Conservation (phyloP, 1,140 invertebrate genomes). For the Drosophila obscura region DNA sequence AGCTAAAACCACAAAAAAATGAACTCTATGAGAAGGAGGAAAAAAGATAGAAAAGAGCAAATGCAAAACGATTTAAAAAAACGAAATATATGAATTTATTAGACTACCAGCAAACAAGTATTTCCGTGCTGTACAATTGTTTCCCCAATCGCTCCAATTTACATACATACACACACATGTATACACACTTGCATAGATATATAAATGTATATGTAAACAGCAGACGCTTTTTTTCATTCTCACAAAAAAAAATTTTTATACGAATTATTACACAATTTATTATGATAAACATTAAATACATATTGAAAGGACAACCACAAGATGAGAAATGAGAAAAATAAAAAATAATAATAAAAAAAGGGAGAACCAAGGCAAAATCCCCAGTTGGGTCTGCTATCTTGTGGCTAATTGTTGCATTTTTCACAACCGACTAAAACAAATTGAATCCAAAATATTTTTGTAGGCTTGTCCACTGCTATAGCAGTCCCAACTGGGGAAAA, state of each 20-base stretch:
- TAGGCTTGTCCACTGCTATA: constrained; percentile 41
- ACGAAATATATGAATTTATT: constrained; percentile 77
- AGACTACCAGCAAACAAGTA: constrained; percentile 59
- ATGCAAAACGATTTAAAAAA: constrained; percentile 61
- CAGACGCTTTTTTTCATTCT: constrained; percentile 74
- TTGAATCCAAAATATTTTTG: constrained; percentile 23
- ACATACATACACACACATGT: constrained; percentile 39
- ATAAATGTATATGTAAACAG: constrained; percentile 42
- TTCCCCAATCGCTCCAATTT: constrained; percentile 55
- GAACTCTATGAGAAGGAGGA: constrained; percentile 11
- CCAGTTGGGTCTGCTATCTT: constrained; percentile 58
- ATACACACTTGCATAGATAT: constrained; percentile 16
- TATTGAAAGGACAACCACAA: constrained; percentile 34
- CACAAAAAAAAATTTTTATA: constrained; percentile 66
- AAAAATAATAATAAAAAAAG: constrained; percentile 23
- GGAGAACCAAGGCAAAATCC: constrained; percentile 46
- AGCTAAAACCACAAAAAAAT: constrained; percentile 31
- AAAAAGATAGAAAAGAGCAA: constrained; percentile 27
- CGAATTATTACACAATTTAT: constrained; percentile 74
- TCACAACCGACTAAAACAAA: constrained; percentile 32
- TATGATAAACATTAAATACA: constrained; percentile 43
- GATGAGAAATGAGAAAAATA: constrained; percentile 3
- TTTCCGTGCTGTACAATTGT: constrained; percentile 60
- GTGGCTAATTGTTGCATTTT: constrained; percentile 54
- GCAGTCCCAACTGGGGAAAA: constrained; percentile 47